Base-by-base conservation (phyloP, 1,140 invertebrate genomes). In the Brachionus asplanchnoidis region DNA sequence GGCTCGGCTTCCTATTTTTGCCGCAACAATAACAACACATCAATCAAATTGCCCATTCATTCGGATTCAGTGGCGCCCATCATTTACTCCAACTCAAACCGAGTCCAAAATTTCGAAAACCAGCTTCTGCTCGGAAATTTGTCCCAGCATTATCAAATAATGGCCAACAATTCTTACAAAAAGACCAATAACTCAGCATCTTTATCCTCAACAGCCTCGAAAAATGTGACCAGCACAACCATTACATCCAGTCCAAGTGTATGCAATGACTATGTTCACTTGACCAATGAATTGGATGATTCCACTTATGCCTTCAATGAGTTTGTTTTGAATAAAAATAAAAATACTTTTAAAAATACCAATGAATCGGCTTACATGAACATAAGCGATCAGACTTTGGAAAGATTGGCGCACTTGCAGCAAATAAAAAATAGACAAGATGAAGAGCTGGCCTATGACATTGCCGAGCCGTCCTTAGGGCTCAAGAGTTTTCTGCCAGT, bases 371-470 rank as follows among this genome's bases (percentile, higher is more conserved):
- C 26, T 68, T 68, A 68, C 32, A 40, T 68, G 32, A 68, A 68
- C 4, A 32, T 68, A 68, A 68, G 66, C 32, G 66, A 68, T 1
- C 32, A 75, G 17, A 75, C 32, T 17, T 42, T 75, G 36, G 32
- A 42, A 42, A 75, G 17, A 20, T 42, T 75, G n/a, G 40, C 40
- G 8, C 32, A 75, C 44, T 75, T 75, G 9, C 70, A 75, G 20
- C 32, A 75, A 56, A 40, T 80, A 26, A 65, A 65, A 80, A 80
- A 80, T 11, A 56, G 20, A 80, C 50, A 80, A 50, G 78, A 56
- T 12, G 78, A 75, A 75, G 78, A 80, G 46, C 2, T 80, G 17
- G 56, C 78, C 4, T 80, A 80, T 40, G 78, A 80, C 46, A 65
- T 80, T n/a, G 56, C 56, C 36, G 44, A 80, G 20, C 28, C 75